Conservation (phyloP, 2,113 vertebrate genomes). For the Oostethus manadensis region DNA sequence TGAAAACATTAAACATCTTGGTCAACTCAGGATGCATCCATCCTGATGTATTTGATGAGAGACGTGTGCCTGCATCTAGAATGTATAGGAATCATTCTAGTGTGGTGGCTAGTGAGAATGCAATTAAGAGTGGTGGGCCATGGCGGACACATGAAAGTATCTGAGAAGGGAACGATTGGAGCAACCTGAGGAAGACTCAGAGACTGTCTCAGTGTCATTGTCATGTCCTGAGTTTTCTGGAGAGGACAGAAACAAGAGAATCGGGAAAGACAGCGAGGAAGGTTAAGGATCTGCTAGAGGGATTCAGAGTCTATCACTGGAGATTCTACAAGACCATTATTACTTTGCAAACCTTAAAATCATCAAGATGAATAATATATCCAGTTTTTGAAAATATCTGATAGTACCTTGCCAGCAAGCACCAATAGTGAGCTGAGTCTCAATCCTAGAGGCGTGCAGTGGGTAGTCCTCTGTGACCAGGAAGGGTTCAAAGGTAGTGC, state of each 20-base stretch:
- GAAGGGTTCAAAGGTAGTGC: constrained; percentile 85
- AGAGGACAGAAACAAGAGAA: constrained; percentile 85
- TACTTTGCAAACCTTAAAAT: constrained; percentile 6
- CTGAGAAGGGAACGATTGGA: constrained; percentile 72
- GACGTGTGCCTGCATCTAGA: constrained; percentile 36
- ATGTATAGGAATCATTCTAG: constrained; percentile 50
- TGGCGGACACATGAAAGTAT: constrained; percentile 50
- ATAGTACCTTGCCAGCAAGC: constrained; percentile 94
- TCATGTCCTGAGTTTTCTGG: constrained; percentile 94
- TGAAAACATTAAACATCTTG: background rate
- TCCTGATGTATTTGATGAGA: constrained; percentile 1
- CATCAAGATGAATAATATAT: constrained; percentile 1
- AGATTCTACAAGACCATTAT: constrained; percentile 3
- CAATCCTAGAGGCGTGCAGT: constrained; percentile 82
- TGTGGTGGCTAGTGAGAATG: constrained; percentile 51
- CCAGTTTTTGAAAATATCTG: background rate
- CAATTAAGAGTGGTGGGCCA: constrained; percentile 50
- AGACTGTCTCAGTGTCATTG: constrained; percentile 90
- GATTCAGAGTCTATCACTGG: constrained; percentile 31
- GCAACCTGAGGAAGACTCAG: constrained; percentile 90
- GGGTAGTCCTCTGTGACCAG: constrained; percentile 94
- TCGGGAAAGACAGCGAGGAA: constrained; percentile 66
- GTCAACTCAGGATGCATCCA: background rate
- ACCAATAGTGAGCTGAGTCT: constrained; percentile 90
- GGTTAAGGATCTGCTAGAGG: constrained; percentile 55